Evolutionary conservation across 1,140 invertebrate genomes (phyloP).

Genomic region (Drosophila melanogaster): Release_6_plus_ISO1_MT NT_033779.5:8846501-8847000

Average conservation of each 20-base stretch:
- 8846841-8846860: conserved; percentile 33
- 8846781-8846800: conserved; percentile 71
- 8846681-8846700: not conserved
- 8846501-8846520: not conserved
- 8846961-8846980: conserved; percentile 79
- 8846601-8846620: conserved; percentile 42
- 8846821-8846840: conserved; percentile 12
- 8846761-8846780: conserved; percentile 48
- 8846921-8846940: conserved; percentile 69
- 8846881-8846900: conserved; percentile 11
- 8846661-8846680: conserved; percentile 6
- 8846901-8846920: conserved; percentile 30
- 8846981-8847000: conserved; percentile 70
- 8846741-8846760: conserved; percentile 39
- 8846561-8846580: not conserved
- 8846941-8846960: conserved; percentile 71
- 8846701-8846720: conserved; percentile 22
- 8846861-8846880: conserved; percentile 57
- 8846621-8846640: conserved; percentile 69
- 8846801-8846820: conserved; percentile 77
- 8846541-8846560: not conserved
- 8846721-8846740: conserved; percentile 33
- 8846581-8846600: conserved; percentile 7
- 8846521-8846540: not conserved
- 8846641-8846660: conserved; percentile 31